Conservation (phyloP, 1,140 invertebrate genomes). For the Platorchestia sp. region DNA sequence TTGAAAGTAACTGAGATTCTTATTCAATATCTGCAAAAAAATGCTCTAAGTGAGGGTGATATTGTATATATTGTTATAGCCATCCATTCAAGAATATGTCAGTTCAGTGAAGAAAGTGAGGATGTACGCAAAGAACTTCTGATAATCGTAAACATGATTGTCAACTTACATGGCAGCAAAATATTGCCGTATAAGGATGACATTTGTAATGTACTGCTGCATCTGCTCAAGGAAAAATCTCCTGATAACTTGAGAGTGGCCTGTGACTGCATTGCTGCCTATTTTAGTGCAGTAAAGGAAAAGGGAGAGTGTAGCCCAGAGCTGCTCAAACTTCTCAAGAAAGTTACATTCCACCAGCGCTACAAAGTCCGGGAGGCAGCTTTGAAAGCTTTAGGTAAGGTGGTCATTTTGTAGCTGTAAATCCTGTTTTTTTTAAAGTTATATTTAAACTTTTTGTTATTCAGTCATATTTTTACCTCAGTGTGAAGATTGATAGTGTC, state of each 20-base stretch:
- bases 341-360: conserved; percentile 13
- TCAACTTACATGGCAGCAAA: not conserved
- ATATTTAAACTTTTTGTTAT: not conserved
- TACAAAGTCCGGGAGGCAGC: conserved; percentile 12
- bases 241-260: conserved; percentile 5
- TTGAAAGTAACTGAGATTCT: conserved; percentile 35
- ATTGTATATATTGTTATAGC: not conserved
- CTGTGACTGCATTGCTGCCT: conserved; percentile 27
- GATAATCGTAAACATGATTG: not conserved
- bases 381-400: not conserved
- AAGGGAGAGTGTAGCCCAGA: not conserved
- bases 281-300: not conserved
- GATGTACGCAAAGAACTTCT: conserved; percentile 15
- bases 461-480: not conserved
- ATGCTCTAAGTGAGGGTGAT: not conserved
- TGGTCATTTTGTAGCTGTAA: not conserved
- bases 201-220: not conserved
- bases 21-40: conserved; percentile 14
- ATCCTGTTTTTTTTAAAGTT: not conserved
- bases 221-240: not conserved
- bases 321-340: not conserved
- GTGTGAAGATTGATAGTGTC: not conserved
- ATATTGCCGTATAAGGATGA: conserved; percentile 31
- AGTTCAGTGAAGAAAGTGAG: conserved; percentile 18
- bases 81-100: conserved; percentile 7